These are phyloP conservation scores for Equus przewalskii DNA, from an alignment of 2,113 vertebrate species.

Conservation along the genomic window DNA sequence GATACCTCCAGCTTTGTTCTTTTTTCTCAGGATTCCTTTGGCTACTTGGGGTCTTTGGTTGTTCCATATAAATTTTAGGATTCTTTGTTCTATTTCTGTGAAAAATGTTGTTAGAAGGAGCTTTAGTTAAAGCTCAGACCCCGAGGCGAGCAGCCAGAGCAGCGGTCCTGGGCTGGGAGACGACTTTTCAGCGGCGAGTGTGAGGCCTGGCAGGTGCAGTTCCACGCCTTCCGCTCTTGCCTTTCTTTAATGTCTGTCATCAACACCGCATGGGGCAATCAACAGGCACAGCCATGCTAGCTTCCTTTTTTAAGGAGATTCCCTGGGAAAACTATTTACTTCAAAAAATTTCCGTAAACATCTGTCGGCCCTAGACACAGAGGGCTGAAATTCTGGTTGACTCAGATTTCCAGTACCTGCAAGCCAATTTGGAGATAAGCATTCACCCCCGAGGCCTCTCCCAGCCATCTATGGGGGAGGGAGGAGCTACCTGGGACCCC, in stretches of 20 bases:
- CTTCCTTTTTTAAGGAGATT: background rate
- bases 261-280: background rate
- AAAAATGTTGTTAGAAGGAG: background rate
- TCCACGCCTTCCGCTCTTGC: background rate
- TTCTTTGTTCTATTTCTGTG: too few relatives aligned
- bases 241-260: background rate
- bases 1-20: too few relatives aligned
- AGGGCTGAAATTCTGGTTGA: background rate
- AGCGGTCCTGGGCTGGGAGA: fast-evolving
- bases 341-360: background rate
- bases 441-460: background rate
- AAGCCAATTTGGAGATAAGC: background rate
- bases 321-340: background rate
- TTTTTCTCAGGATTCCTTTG: too few relatives aligned
- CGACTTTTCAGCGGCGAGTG: too few relatives aligned
- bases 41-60: too few relatives aligned
- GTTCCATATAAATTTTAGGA: too few relatives aligned
- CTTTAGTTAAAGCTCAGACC: background rate
- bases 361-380: background rate
- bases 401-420: background rate
- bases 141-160: fast-evolving
- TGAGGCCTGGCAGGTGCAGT: too few relatives aligned
- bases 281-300: background rate
- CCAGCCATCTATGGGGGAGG: background rate
- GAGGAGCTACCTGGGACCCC: background rate